phyloP scores from a whole-genome alignment of 2,113 vertebrate genomes.

The Danionella cerebrum region DNA sequence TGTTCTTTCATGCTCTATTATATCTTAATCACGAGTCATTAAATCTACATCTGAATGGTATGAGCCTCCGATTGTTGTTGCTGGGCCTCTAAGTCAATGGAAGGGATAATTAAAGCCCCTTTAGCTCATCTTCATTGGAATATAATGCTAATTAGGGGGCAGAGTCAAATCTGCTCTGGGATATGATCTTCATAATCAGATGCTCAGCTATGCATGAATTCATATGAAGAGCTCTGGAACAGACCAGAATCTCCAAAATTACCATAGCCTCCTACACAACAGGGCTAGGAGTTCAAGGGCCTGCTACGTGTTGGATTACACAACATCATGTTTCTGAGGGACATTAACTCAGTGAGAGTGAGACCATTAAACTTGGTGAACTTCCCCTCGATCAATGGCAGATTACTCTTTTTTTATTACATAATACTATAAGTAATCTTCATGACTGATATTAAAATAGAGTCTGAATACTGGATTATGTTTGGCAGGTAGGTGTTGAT shows the following conservation, averaged over 20 bases:
- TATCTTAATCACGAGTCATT: not conserved
- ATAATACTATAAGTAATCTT: too few species aligned
- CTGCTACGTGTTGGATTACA: not conserved
- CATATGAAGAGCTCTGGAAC: not conserved
- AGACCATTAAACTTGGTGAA: not conserved
- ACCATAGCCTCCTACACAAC: not conserved
- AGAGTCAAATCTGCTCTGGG: constrained; percentile 6
- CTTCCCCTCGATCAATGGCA: too few species aligned
- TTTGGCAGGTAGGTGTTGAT: too few species aligned
- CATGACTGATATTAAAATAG: too few species aligned
- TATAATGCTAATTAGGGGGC: constrained; percentile 33
- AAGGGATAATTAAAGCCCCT: constrained; percentile 8
- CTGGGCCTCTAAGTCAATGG: constrained; percentile 2
- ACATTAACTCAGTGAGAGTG: not conserved
- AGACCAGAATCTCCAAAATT: not conserved
- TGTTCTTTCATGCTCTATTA: not conserved
- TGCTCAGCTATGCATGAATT: constrained; percentile 22
- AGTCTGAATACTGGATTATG: too few species aligned
- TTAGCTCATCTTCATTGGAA: constrained; percentile 21
- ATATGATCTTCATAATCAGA: constrained; percentile 24
- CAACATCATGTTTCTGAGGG: not conserved
- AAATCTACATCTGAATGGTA: not conserved
- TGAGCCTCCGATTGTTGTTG: not conserved
- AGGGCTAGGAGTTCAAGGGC: not conserved
- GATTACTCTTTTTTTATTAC: too few species aligned